Percentiles rank a stretch among this genome's conserved stretches.
phyloP scores from a whole-genome alignment of 2,888 invertebrate species.

The Monoplex corrugatus region DNA sequence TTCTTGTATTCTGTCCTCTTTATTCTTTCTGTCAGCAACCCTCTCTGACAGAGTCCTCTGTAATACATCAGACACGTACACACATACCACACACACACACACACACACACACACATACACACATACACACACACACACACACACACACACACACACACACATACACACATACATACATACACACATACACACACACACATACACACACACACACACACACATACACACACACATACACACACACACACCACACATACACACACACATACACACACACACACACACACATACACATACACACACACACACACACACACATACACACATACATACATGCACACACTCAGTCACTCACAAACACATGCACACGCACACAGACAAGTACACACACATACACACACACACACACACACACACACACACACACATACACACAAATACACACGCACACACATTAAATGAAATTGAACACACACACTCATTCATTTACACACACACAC shows the following conservation, averaged over 20 bases:
- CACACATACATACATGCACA: not conserved
- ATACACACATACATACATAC: too few relatives aligned
- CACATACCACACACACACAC: too few relatives aligned
- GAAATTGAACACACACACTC: constrained; percentile 18
- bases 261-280: not conserved
- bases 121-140: too few relatives aligned
- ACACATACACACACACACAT: too few relatives aligned
- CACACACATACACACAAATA: not conserved
- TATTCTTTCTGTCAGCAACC: too few relatives aligned
- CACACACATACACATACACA: not conserved
- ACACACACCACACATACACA: constrained; percentile 17
- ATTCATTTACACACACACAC: not conserved
- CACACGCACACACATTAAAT: constrained; percentile 10
- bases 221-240: constrained; percentile 1
- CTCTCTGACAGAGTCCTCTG: too few relatives aligned
- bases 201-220: constrained; percentile 9
- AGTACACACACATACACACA: not conserved
- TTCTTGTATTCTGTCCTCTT: too few relatives aligned
- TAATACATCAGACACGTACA: too few relatives aligned
- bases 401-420: not conserved
- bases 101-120: not conserved
- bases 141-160: too few relatives aligned
- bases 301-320: constrained; percentile 8
- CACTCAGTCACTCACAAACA: constrained; percentile 1
- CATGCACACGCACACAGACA: constrained; percentile 14